Evolutionary conservation across 2,113 vertebrate genomes (phyloP), one percentile per base, ranked within the genome.

Genomic region (Platysteira castanea): DNA sequence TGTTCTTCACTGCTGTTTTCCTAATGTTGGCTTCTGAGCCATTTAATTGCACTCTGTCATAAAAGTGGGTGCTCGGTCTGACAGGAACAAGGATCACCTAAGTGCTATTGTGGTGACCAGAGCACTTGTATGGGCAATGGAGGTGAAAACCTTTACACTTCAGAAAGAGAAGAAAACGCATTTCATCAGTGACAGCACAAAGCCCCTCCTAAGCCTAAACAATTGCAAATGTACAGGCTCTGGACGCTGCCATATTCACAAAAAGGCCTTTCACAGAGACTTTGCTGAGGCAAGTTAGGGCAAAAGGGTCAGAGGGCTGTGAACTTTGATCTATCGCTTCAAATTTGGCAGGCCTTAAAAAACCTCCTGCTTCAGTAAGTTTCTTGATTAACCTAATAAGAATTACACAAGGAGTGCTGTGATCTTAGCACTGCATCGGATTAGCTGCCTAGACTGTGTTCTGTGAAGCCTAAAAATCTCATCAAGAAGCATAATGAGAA

Each of bases 301-400:
- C 95, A 81, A 26, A 71, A 88, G 93, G 95, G 96, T 93, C 89
- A 92, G 83, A 85, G 96, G 96, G 89, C 96, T 95, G 2, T 81
- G 96, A 98, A 97, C 97, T 97, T 95, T 97, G 96, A 98, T 97
- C 97, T 94, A 78, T 28, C 47, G 71, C 86, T 96, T 97, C 95
- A 95, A 64, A 97, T 90, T 75, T 97, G 97, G 92, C 93, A 96
- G 84, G 79, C 87, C 84, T 93, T 93, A 67, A 92, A 92, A 96
- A 94, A 81, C 76, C 93, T 97, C 96, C 93, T 97, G 95, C 96
- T 97, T 97, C 96, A 97, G 82, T 97, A 95, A 90, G 87, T 96
- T 96, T 80, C 96, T 97, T 96, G 97, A 97, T 96, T 96, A 96
- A 97, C 92, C 89, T 95, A 95, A 92, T 95, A 87, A 97, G 94